phyloP scores from a whole-genome alignment of 2,888 invertebrate genomes.

The Lissocephala sabroskyi region DNA sequence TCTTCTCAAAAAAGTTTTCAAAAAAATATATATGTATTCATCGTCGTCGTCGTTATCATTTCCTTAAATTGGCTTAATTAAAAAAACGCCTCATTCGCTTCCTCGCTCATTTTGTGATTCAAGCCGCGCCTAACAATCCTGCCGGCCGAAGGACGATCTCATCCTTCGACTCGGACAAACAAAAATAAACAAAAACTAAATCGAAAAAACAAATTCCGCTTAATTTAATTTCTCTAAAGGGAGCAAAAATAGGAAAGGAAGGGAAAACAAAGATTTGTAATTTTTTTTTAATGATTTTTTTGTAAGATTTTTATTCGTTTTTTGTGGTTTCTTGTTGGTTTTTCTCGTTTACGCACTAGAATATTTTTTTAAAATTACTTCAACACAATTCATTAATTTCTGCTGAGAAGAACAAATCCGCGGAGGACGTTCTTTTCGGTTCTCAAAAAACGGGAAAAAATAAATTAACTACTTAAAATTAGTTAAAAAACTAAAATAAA shows the following conservation, averaged over 20 bases:
- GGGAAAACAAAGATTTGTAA: conserved; percentile 18
- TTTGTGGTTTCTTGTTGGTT: conserved; percentile 25
- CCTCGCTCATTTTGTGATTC: conserved; percentile 16
- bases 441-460: conserved; percentile 46
- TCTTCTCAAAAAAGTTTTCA: conserved; percentile 68
- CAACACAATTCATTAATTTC: conserved; percentile 30
- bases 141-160: conserved; percentile 22
- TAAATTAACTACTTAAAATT: conserved; percentile 70
- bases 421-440: conserved; percentile 12
- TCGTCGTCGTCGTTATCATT: too few species aligned
- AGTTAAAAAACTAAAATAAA: conserved; percentile 57
- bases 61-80: conserved; percentile 61
- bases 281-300: conserved; percentile 26
- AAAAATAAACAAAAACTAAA: conserved; percentile 3
- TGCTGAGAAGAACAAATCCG: too few species aligned
- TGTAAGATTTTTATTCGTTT: conserved; percentile 18
- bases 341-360: conserved; percentile 48
- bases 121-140: conserved; percentile 26
- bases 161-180: conserved; percentile 26
- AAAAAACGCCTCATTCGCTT: conserved; percentile 50
- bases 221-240: conserved; percentile 12
- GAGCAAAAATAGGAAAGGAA: conserved; percentile 9
- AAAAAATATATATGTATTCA: conserved; percentile 68
- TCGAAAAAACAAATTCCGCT: conserved; percentile 34
- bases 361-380: conserved; percentile 46